phyloP scores from a whole-genome alignment of 2,797 vertebrate genomes.

The Catamblyrhynchus diadema region DNA sequence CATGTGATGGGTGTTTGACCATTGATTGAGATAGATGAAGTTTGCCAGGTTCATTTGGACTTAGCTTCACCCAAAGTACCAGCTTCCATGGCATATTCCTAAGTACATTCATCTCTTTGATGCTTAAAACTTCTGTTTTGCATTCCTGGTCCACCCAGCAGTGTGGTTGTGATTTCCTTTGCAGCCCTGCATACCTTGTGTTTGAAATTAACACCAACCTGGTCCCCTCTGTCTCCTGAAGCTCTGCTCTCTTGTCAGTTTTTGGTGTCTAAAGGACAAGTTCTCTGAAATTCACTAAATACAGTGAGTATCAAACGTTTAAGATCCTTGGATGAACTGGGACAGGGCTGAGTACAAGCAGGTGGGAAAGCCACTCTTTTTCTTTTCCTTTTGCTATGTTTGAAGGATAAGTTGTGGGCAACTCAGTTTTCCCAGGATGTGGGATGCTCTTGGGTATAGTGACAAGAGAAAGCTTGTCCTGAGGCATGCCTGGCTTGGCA shows the following conservation, averaged over 20 bases:
- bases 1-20: neutral
- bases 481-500: neutral
- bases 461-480: neutral
- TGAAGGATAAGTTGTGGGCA: neutral
- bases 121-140: neutral
- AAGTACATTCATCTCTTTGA: neutral
- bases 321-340: neutral
- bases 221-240: neutral
- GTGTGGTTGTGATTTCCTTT: neutral
- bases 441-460: neutral
- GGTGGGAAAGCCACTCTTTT: neutral
- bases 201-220: neutral
- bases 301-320: accelerated
- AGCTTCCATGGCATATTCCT: neutral
- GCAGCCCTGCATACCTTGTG: neutral
- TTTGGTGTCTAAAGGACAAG: neutral
- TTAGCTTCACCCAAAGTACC: neutral
- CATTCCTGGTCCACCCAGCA: neutral
- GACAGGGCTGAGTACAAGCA: neutral
- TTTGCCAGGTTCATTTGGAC: neutral
- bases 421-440: neutral
- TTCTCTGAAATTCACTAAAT: neutral
- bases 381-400: neutral
- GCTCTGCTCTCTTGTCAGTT: neutral
- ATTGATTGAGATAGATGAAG: neutral